Base-by-base conservation (phyloP, 1,140 invertebrate genomes). In the Drosophila burlai region DNA sequence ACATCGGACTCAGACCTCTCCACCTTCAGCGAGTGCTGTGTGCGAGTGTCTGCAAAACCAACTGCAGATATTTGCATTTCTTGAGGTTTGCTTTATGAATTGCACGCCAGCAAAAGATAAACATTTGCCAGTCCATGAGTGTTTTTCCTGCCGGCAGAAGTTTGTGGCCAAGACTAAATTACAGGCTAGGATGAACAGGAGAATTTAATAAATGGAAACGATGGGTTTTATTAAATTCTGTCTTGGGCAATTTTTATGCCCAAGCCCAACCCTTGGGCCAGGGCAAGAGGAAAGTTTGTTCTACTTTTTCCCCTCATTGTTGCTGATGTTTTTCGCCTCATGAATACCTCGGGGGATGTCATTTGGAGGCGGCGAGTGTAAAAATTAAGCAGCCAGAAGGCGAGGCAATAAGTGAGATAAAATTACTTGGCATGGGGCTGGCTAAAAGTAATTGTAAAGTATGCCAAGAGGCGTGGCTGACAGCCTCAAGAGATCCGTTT, bases 331-430 rank as follows among this genome's bases (percentile, higher is more conserved):
- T 62, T 77, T 75, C 13, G 29, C 45, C 16, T 40, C 31, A 26
- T 69, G 43, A 26, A 62, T 49, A 63, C 83, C 80, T 80, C 61
- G 29, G 62, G 83, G 83, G 80, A 83, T 80, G 83, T 77, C 80
- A 83, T 87, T 87, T 80, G 55, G 43, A 82, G 83, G 75, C 83
- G 75, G 58, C 83, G 78, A 86, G 83, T 83, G 80, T 83, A 83
- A 86, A 82, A 86, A 86, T 86, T 86, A 86, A 86, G 83, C 76
- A 80, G 80, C 83, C 73, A 62, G 42, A 42, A 55, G 76, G 69
- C 76, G 57, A 50, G 47, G 83, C 72, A 83, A 76, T 87, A 76
- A 86, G 83, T 83, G 80, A 83, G 83, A 86, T 86, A 89, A 86
- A 86, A 76, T 87, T 76, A 83, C 34, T 42, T 49, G 46, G 21